These are phyloP conservation scores for Phrynocephalus guinanensis DNA, from an alignment of 2,797 vertebrate genomes.

Conservation along the genomic window DNA sequence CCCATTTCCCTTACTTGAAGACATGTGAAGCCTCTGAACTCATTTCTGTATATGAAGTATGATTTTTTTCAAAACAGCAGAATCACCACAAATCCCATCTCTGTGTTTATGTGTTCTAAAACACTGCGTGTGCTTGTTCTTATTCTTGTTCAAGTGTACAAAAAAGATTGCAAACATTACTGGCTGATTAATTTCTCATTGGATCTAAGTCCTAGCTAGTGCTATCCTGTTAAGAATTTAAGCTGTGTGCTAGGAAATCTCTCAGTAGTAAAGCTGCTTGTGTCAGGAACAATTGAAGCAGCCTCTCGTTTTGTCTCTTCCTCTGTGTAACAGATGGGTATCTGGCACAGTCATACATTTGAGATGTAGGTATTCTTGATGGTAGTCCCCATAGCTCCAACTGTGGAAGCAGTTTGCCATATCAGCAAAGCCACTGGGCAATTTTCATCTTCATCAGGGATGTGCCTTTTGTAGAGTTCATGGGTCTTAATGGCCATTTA, in stretches of 20 bases:
- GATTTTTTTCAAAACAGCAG: conserved; percentile 19
- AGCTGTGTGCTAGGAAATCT: no score
- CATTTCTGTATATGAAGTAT: neutral
- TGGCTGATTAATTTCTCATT: neutral
- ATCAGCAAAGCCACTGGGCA: neutral
- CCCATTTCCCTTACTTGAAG: conserved; percentile 15
- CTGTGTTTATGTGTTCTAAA: neutral
- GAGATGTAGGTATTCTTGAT: neutral
- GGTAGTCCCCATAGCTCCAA: neutral
- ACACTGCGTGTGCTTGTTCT: neutral
- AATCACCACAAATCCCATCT: neutral
- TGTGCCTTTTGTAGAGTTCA: neutral
- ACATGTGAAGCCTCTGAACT: neutral
- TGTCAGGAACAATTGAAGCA: no score
- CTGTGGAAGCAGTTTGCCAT: no score
- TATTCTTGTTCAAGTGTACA: neutral
- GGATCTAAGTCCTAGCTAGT: neutral
- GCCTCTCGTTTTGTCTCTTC: neutral
- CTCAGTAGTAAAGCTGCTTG: neutral
- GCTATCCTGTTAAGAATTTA: neutral
- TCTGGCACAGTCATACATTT: neutral
- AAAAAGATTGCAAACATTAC: neutral
- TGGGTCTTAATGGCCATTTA: no score
- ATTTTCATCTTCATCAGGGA: neutral
- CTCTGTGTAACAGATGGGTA: neutral